Evolutionary conservation across 2,113 vertebrate genomes (phyloP), one percentile per base, ranked within the genome.

Genomic region (Pterocles orientalis): DNA sequence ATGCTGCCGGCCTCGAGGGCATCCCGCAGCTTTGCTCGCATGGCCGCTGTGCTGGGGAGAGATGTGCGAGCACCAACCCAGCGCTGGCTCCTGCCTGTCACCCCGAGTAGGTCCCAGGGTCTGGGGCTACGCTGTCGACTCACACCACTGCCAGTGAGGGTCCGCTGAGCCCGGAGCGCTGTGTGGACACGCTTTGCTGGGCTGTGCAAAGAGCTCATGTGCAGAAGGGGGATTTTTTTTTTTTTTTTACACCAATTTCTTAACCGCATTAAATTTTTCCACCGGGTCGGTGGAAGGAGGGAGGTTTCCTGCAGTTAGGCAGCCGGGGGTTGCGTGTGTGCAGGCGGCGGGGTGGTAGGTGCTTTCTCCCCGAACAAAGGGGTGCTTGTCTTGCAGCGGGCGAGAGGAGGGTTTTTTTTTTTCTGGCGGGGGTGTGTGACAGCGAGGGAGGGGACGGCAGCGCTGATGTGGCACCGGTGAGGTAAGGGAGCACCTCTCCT

Each of bases 311-410:
- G 57, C 34, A 7, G 69, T 15, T 24, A 3, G 15, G 34, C 3
- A 2, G 54, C 61, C 4, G 58, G 47, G 36, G 85, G 36, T 17
- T 79, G 94, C 47, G 65, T 66, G 82, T 1, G 31, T 9, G 82
- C 81, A 6, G 65, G 43, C 8, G 1, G 9, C 56, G 39, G 51
- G 28, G 51, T 10, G 29, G 29, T 91, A 83, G 95, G 96, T 88
- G 89, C 92, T 58, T 94, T 54, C 53, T 95, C 79, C 62, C 68
- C 25, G 13, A 36, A 97, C 94, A 90, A 96, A 48, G 18, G 82
- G 43, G 62, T 8, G 5, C 85, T 94, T 95, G 94, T 96, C 31
- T 65, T 5, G 54, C 53, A 0, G 21, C 1, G 2, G 73, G 66
- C 6, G 16, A 34, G 80, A n/a, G 78, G 53, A 79, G 60, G 73